Percentiles rank a stretch among this genome's conserved stretches.
Evolutionary conservation across 2,797 vertebrate genomes (phyloP).

Genomic region (Notolabrus celidotus): DNA sequence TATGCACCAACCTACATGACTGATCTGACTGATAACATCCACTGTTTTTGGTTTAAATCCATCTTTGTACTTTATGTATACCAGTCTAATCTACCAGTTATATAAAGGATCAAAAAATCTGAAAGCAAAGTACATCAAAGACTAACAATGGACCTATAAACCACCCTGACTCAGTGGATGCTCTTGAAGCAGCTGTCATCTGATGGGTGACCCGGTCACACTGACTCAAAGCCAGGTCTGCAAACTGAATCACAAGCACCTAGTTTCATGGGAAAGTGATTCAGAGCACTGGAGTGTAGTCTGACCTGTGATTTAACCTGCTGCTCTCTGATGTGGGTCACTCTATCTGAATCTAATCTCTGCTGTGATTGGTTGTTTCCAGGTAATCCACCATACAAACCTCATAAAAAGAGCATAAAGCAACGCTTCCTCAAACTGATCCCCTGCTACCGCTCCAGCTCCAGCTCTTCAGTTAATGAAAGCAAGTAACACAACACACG

Average conservation of each 20-base stretch:
- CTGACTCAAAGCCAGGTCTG: conserved; percentile 52
- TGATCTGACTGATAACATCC: too few relatives aligned
- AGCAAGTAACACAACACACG: conserved; percentile 86
- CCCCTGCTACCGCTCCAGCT: conserved; percentile 92
- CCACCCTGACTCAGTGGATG: too few relatives aligned
- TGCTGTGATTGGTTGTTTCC: conserved; percentile 86
- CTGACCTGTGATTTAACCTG: not conserved
- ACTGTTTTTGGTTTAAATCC: too few relatives aligned
- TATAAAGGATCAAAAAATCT: too few relatives aligned
- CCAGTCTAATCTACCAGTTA: too few relatives aligned
- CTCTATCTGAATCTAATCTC: conserved; percentile 48
- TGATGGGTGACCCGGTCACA: conserved; percentile 15
- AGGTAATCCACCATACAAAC: conserved; percentile 92
- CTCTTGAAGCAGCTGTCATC: too few relatives aligned
- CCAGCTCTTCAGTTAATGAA: conserved; percentile 91
- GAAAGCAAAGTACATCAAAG: too few relatives aligned
- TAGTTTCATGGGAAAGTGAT: conserved; percentile 16
- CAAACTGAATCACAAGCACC: conserved; percentile 34
- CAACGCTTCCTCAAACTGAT: conserved; percentile 98
- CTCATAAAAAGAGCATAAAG: conserved; percentile 96
- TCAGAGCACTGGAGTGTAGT: conserved; percentile 17
- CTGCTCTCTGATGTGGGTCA: conserved; percentile 1
- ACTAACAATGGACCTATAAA: too few relatives aligned
- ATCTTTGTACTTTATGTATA: too few relatives aligned
- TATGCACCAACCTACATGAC: too few relatives aligned